Base-by-base conservation (phyloP, 1,140 invertebrate species). In the Microplitis mediator region DNA sequence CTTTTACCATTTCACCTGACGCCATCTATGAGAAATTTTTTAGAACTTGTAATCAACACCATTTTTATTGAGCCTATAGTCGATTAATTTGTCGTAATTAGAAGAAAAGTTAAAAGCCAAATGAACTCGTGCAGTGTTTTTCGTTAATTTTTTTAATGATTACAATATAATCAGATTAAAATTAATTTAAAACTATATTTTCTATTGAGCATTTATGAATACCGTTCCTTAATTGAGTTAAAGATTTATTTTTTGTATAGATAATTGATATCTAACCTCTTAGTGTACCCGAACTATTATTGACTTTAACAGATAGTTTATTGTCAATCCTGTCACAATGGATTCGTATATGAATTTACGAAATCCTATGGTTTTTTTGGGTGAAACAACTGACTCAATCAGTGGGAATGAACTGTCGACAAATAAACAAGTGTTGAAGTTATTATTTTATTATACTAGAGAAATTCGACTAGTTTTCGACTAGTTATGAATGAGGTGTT, bases 361-460 rank as follows among this genome's bases (percentile, higher is more conserved):
- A 54, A 69, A 69, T 69, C 68, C 51, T 35, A 58, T 69, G 68
- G 54, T n/a, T n/a, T 69, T 69, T 61, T 69, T 69, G 34, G 68
- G 68, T 56, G 68, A 69, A 60, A 52, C 69, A 62, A 62, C 56
- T 62, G 58, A 71, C 54, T 14, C 69, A 36, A 72, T 72, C 50
- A 72, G 61, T 72, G 70, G 61, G 35, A 65, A 72, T 72, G 65
- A 72, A 72, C 35, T 72, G 14, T 62, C 70, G 35, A 64, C 61
- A 34, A 72, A 72, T 63, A 66, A 72, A 56, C 70, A 72, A 72
- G 61, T 65, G 32, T 23, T 72, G 16, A 64, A 58, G 58, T 72
- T 65, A 65, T 56, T 72, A 65, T 72, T 72, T 65, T n/a, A 72
- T 65, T 34, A 72, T 64, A 72, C 70, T 14, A 72, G 61, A 72